These are phyloP conservation scores for Ladona fulva DNA, from an alignment of 1,140 invertebrate species.

Conservation along the genomic window DNA sequence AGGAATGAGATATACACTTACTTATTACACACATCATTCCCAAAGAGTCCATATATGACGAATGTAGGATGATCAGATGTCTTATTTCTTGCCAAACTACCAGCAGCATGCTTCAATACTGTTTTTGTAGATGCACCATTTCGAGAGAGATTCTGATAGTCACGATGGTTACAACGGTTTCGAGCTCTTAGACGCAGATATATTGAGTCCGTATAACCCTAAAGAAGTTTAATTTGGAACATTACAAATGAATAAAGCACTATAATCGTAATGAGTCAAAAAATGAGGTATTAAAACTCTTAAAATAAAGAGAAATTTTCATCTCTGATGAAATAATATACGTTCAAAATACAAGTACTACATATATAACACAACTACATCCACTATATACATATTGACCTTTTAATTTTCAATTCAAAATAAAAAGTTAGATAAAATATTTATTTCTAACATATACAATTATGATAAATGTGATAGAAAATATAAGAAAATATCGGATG, in stretches of 20 bases:
- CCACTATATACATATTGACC: no score
- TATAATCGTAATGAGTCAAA: background rate
- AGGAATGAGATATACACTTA: constrained; percentile 26
- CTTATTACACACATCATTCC: constrained; percentile 46
- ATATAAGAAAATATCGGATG: no score
- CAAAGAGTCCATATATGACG: constrained; percentile 39
- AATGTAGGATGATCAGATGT: constrained; percentile 37
- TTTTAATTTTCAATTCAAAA: no score
- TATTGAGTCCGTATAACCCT: constrained; percentile 29
- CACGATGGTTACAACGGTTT: constrained; percentile 43
- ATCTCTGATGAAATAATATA: no score
- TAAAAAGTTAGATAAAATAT: no score
- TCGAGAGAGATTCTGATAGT: constrained; percentile 43
- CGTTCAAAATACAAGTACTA: no score
- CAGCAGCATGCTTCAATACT: constrained; percentile 23
- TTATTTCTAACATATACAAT: no score
- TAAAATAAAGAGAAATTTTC: no score
- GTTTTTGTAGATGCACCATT: constrained; percentile 36
- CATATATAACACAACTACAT: no score
- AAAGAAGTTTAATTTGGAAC: constrained; percentile 17
- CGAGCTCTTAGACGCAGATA: constrained; percentile 27
- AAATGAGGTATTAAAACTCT: no score
- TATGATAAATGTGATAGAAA: no score
- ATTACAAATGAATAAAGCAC: constrained; percentile 9
- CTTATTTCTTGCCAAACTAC: constrained; percentile 32